A percentile compares a stretch with the other conserved stretches of the same genome.
phyloP scores from a whole-genome alignment of 2,797 vertebrate genomes.

The Xenops minutus region DNA sequence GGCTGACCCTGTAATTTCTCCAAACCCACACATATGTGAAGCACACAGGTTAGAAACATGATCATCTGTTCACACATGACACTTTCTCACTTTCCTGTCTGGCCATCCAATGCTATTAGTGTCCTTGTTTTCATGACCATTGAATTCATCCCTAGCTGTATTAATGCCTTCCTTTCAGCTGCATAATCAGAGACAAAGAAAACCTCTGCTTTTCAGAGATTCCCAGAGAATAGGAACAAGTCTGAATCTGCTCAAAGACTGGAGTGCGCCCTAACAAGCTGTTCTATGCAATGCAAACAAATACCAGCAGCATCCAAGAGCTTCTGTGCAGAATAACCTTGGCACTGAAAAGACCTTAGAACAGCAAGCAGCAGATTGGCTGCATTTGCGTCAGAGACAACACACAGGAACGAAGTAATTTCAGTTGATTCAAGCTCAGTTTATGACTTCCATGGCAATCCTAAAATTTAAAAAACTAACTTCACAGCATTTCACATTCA shows the following conservation, averaged over 20 bases:
- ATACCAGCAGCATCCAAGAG: background rate
- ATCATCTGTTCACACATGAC: background rate
- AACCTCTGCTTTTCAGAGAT: background rate
- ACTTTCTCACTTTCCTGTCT: background rate
- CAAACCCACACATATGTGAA: background rate
- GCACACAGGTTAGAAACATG: background rate
- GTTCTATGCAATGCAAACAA: conserved; percentile 38
- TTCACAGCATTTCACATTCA: background rate
- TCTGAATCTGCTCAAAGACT: conserved; percentile 2
- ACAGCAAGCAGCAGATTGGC: background rate
- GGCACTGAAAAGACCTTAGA: conserved; percentile 25
- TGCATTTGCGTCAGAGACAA: background rate
- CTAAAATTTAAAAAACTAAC: background rate
- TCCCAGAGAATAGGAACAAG: background rate
- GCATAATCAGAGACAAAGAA: conserved; percentile 4
- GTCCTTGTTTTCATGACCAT: background rate
- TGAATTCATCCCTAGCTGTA: background rate
- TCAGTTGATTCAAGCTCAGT: conserved; percentile 27
- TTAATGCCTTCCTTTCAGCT: background rate
- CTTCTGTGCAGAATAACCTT: conserved; percentile 39
- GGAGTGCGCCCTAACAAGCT: background rate
- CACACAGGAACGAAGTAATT: background rate
- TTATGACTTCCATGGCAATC: background rate
- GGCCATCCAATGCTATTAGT: background rate
- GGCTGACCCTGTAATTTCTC: background rate